A percentile compares a stretch with the other conserved stretches of the same genome.
Evolutionary conservation across 2,113 vertebrate species (phyloP).

Genomic region (Glaucidium brasilianum): DNA sequence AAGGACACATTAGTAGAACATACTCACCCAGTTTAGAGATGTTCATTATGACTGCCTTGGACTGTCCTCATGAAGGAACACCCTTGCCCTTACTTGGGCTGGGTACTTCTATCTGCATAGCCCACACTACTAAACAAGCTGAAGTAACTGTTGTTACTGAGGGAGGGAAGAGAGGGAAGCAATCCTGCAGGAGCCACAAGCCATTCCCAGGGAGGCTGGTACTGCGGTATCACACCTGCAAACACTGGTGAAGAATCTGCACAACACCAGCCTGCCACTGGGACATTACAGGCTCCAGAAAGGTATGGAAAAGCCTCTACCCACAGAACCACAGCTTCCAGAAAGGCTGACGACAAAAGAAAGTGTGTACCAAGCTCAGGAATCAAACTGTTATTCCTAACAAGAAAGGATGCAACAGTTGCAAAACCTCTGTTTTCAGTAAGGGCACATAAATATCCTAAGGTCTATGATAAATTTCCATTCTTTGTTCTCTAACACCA

Average conservation of each 20-base stretch:
- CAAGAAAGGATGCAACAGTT: neutral
- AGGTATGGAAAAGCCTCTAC: neutral
- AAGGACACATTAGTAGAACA: rapidly evolving
- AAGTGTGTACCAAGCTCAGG: neutral
- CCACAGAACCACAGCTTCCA: neutral
- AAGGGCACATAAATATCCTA: neutral
- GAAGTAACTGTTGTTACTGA: neutral
- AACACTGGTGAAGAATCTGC: neutral
- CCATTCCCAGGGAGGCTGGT: neutral
- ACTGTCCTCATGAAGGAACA: rapidly evolving
- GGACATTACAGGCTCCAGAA: neutral
- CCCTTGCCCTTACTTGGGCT: neutral
- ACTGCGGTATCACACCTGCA: neutral
- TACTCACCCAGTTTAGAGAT: neutral
- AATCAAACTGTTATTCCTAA: neutral
- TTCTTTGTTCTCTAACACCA: neutral
- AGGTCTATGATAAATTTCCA: neutral
- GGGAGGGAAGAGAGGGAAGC: neutral
- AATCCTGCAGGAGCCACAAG: neutral
- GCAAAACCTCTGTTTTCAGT: neutral
- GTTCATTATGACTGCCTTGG: neutral
- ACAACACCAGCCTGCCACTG: neutral
- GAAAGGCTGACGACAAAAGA: neutral
- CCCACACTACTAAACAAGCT: neutral
- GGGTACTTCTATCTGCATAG: neutral